Base-by-base conservation (phyloP, 2,113 vertebrate genomes). In the Hypocryptadius cinnamomeus region DNA sequence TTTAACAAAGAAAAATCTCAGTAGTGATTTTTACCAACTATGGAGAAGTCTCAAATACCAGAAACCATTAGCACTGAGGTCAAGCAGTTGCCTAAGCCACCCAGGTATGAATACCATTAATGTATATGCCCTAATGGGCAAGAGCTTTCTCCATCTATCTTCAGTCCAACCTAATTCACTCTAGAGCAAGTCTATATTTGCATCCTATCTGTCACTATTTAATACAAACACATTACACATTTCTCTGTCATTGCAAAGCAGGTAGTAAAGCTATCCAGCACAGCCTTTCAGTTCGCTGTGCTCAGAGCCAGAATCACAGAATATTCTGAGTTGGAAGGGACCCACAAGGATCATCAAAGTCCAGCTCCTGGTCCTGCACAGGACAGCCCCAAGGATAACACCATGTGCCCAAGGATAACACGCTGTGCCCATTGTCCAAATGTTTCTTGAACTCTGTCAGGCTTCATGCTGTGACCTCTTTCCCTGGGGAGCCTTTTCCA, bases 71-170 rank as follows among this genome's bases (percentile, higher is more conserved):
- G n/a, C n/a, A 45, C 17, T n/a, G 61, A 82, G 16, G 33, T 66
- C 60, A 90, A 83, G 37, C 48, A 61, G 37, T 19, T 70, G 44
- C 20, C 39, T 31, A 44, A 79, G 15, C 4, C 23, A 42, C 37
- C 54, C 33, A 80, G 60, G 31, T 78, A 66, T 10, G 44, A 92
- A 69, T 27, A 44, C 5, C 35, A 39, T 72, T 37, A 45, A 23
- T 35, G 30, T 31, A 15, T 65, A 79, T 0, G 0, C 3, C 7
- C 30, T 44, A 40, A 15, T n/a, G 20, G 15, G 31, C n/a, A 85
- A 89, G 19, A 72, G n/a, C 30, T 81, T 5, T 1, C 20, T 63
- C 53, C 35, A 69, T 54, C 59, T 72, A 45, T 84, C n/a, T 81
- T 84, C 42, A 81, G 66, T 40, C 7, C 31, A 59, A 47, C 35